phyloP scores from a whole-genome alignment of 2,113 vertebrate species.

The Hucho hucho region DNA sequence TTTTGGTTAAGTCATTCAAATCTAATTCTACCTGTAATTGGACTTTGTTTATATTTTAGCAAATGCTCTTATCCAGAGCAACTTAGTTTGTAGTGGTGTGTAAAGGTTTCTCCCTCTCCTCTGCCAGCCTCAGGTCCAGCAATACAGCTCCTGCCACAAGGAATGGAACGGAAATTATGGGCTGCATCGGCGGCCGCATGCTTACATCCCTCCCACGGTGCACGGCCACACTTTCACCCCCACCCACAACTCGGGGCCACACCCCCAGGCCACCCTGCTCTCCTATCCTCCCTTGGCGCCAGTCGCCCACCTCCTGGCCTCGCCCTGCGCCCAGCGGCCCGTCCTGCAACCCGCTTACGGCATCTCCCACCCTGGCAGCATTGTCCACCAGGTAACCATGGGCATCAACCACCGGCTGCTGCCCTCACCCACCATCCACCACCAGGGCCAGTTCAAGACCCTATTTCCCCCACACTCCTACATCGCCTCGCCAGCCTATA shows the following conservation, averaged over 20 bases:
- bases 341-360: conserved; percentile 85
- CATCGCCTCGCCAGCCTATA: conserved; percentile 87
- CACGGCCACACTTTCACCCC: conserved; percentile 86
- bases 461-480: conserved; percentile 88
- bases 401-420: conserved; percentile 84
- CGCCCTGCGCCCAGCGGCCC: conserved; percentile 78
- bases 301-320: conserved; percentile 82
- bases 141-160: conserved; percentile 83
- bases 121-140: conserved; percentile 78
- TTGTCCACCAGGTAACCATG: conserved; percentile 90
- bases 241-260: conserved; percentile 76
- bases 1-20: not conserved
- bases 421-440: conserved; percentile 74
- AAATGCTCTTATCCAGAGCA: not conserved
- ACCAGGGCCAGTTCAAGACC: conserved; percentile 83
- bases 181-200: conserved; percentile 84
- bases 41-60: not conserved
- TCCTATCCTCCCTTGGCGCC: conserved; percentile 82
- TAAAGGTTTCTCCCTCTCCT: not conserved
- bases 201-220: conserved; percentile 83
- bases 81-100: not conserved
- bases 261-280: conserved; percentile 73
- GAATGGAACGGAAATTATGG: conserved; percentile 94
- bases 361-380: conserved; percentile 77
- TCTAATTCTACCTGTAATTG: not conserved